Percentiles rank a stretch among this genome's conserved stretches.
Evolutionary conservation across 2,888 invertebrate genomes (phyloP).

Genomic region (Smittia sp.): DNA sequence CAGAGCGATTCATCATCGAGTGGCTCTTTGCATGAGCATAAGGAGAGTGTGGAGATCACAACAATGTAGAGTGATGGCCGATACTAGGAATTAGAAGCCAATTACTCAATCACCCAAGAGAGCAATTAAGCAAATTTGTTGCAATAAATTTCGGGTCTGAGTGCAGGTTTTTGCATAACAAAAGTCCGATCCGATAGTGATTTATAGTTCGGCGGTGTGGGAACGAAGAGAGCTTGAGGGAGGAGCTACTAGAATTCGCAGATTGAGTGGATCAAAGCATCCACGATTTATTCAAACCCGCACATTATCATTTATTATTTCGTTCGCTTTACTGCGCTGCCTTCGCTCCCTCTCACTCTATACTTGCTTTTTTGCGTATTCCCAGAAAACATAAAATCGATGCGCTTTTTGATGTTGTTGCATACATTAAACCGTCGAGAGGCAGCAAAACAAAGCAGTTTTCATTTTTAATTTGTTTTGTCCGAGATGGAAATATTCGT

Average conservation of each 20-base stretch:
- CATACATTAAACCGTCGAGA: constrained; percentile 13
- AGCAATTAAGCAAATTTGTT: constrained; percentile 1
- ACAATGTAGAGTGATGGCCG: not conserved
- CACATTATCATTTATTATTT: constrained; percentile 41
- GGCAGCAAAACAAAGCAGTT: constrained; percentile 18
- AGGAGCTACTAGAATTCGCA: constrained; percentile 41
- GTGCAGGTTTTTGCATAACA: constrained; percentile 29
- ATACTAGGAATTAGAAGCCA: not conserved
- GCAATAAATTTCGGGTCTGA: not conserved
- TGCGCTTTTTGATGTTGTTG: constrained; percentile 28
- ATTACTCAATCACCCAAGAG: constrained; percentile 1
- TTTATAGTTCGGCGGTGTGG: constrained; percentile 29
- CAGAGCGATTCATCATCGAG: constrained; percentile 25
- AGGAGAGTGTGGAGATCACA: not conserved
- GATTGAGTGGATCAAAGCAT: constrained; percentile 41
- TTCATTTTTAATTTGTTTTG: constrained; percentile 40
- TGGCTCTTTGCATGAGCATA: not conserved
- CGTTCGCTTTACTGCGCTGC: constrained; percentile 28
- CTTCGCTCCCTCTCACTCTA: not conserved
- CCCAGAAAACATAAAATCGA: constrained; percentile 18
- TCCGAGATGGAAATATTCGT: not conserved
- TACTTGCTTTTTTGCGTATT: constrained; percentile 13
- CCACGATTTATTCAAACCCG: constrained; percentile 38
- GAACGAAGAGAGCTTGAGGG: constrained; percentile 32
- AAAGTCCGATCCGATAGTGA: constrained; percentile 11